Conservation (phyloP, 2,888 invertebrate species). For the Parochlus steinenii region DNA sequence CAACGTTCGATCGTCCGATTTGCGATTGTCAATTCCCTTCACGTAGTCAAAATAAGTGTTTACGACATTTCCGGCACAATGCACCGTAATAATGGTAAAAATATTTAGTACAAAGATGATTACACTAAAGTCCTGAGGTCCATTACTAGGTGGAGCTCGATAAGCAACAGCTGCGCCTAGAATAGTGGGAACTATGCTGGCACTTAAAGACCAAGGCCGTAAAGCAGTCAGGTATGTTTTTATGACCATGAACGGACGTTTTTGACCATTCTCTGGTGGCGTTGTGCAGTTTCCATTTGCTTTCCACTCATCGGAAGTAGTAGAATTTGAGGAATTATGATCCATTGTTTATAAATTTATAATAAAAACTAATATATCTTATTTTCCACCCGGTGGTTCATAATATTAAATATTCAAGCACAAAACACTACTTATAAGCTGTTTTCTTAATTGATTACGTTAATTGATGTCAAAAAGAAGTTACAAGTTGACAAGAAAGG, state of each 20-base stretch:
- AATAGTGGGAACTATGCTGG: conserved; percentile 78
- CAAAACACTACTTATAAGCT: too few relatives aligned
- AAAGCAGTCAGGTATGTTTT: conserved; percentile 77
- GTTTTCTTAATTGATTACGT: too few relatives aligned
- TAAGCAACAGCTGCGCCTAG: conserved; percentile 73
- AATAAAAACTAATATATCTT: too few relatives aligned
- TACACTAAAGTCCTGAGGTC: conserved; percentile 59
- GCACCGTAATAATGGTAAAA: conserved; percentile 77
- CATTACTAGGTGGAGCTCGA: conserved; percentile 55
- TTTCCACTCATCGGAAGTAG: too few relatives aligned
- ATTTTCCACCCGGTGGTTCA: too few relatives aligned
- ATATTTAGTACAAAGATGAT: conserved; percentile 63
- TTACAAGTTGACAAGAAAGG: too few relatives aligned
- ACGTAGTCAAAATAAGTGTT: conserved; percentile 93
- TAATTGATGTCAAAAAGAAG: too few relatives aligned
- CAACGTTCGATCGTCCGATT: conserved; percentile 84
- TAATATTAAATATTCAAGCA: too few relatives aligned
- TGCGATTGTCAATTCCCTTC: conserved; percentile 83
- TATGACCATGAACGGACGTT: conserved; percentile 72
- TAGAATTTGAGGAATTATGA: too few relatives aligned
- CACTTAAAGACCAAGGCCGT: conserved; percentile 87
- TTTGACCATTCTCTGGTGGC: too few relatives aligned
- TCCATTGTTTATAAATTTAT: too few relatives aligned
- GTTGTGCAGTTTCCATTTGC: conserved; percentile 15
- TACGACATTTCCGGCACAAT: conserved; percentile 91